Percentiles rank a stretch among this genome's conserved stretches.
These are phyloP conservation scores for Ormyrus pomaceus DNA, from an alignment of 2,888 invertebrate genomes.

Conservation along the genomic window DNA sequence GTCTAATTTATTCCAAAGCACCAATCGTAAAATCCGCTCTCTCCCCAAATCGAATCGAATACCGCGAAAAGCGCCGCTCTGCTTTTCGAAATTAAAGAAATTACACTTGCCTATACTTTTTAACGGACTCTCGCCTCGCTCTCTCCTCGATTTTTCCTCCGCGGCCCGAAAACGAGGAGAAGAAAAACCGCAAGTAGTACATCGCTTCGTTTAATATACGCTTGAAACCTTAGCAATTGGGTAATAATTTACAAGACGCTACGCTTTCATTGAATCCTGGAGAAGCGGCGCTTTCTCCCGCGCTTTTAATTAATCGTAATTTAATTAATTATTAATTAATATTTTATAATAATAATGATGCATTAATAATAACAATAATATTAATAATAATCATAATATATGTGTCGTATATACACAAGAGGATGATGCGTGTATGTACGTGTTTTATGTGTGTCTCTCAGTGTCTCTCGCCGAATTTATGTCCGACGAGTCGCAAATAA, in stretches of 20 bases:
- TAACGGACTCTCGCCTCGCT: constrained; percentile 26
- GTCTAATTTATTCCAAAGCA: constrained; percentile 75
- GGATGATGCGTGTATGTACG: constrained; percentile 39
- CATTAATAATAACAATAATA: constrained; percentile 51
- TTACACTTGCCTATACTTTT: constrained; percentile 56
- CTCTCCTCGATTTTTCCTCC: constrained; percentile 29
- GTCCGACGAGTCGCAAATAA: constrained; percentile 1
- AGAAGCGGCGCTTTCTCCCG: not conserved
- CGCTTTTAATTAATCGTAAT: constrained; percentile 42
- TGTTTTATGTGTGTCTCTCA: constrained; percentile 7
- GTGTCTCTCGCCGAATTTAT: constrained; percentile 5
- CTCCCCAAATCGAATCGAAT: constrained; percentile 14
- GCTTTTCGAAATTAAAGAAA: constrained; percentile 26
- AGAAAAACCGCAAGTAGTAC: constrained; percentile 30
- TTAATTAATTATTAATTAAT: constrained; percentile 43
- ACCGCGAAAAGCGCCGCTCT: not conserved
- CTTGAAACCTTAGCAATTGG: constrained; percentile 38
- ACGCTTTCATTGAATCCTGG: not conserved
- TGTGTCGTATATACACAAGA: constrained; percentile 53
- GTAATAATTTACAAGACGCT: constrained; percentile 45
- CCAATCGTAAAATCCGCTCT: constrained; percentile 66
- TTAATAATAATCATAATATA: constrained; percentile 45
- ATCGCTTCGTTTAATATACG: constrained; percentile 20
- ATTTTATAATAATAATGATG: constrained; percentile 39
- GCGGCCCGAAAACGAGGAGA: not conserved